These are phyloP conservation scores for Caradrina clavipalpis DNA, from an alignment of 2,888 invertebrate genomes.

Conservation along the genomic window DNA sequence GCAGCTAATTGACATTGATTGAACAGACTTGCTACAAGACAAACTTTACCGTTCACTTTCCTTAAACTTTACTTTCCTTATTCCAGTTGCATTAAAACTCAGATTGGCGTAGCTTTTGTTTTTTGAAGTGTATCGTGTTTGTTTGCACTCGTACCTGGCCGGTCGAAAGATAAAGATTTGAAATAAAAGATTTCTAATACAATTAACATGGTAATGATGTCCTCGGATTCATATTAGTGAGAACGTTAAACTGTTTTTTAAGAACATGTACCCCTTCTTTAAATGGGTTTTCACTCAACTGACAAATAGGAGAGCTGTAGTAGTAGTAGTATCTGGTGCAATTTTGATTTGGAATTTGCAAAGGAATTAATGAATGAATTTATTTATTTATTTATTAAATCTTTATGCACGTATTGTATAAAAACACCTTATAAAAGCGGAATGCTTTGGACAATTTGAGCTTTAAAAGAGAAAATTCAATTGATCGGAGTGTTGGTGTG, in stretches of 20 bases:
- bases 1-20: conserved; percentile 90
- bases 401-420: too few relatives aligned
- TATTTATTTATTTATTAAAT: too few relatives aligned
- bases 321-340: neutral
- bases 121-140: conserved; percentile 26
- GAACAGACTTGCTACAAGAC: conserved; percentile 81
- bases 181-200: conserved; percentile 72
- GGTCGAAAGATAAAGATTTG: conserved; percentile 76
- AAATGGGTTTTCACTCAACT: neutral
- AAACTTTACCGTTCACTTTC: conserved; percentile 66
- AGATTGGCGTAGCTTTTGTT: conserved; percentile 57
- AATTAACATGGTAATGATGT: conserved; percentile 69
- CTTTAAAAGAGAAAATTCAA: neutral
- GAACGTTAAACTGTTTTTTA: neutral
- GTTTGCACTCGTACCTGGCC: conserved; percentile 71
- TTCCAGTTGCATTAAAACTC: conserved; percentile 61
- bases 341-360: neutral
- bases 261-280: neutral
- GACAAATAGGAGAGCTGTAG: neutral
- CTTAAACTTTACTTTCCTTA: conserved; percentile 60
- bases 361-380: too few relatives aligned
- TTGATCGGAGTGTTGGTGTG: too few relatives aligned
- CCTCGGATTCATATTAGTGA: conserved; percentile 29
- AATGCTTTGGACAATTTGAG: too few relatives aligned
- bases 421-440: too few relatives aligned